A percentile compares a stretch with the other conserved stretches of the same genome.
phyloP scores from a whole-genome alignment of 2,113 vertebrate species.

The Mugil cephalus region DNA sequence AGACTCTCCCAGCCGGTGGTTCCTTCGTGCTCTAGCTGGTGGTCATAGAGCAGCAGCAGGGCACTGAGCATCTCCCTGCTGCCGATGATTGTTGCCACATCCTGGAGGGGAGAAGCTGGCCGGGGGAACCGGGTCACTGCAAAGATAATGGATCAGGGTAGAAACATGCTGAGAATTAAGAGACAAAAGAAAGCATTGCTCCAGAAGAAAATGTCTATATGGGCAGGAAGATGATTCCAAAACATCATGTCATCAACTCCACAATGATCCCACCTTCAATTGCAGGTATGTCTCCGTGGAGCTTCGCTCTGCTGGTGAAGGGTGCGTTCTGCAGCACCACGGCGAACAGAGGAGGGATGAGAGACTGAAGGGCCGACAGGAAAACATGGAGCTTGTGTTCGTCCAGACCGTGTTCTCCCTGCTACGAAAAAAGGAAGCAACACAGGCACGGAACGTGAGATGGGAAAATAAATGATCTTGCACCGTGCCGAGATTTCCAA shows the following conservation, averaged over 20 bases:
- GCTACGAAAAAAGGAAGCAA: conserved; percentile 81
- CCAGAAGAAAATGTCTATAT: neutral
- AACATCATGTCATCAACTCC: neutral
- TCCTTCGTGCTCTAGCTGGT: conserved; percentile 96
- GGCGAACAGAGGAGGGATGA: conserved; percentile 95
- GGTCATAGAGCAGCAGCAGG: conserved; percentile 92
- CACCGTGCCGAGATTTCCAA: neutral
- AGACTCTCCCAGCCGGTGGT: conserved; percentile 98
- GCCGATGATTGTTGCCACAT: conserved; percentile 94
- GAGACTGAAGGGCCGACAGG: conserved; percentile 95
- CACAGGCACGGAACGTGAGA: neutral
- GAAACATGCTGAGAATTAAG: neutral
- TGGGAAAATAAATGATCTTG: neutral
- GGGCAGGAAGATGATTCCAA: neutral
- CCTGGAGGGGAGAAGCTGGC: conserved; percentile 93
- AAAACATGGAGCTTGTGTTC: conserved; percentile 96
- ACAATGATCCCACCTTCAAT: conserved; percentile 90
- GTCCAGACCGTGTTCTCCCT: conserved; percentile 94
- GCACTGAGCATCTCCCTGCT: conserved; percentile 92
- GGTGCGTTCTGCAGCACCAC: conserved; percentile 95
- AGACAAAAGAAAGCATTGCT: neutral
- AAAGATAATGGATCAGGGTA: neutral
- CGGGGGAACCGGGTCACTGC: conserved; percentile 97
- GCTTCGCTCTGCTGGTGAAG: conserved; percentile 92
- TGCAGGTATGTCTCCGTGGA: conserved; percentile 90